Evolutionary conservation across 2,888 invertebrate genomes (phyloP).

Genomic region (Xanthorhoe spadicearia): DNA sequence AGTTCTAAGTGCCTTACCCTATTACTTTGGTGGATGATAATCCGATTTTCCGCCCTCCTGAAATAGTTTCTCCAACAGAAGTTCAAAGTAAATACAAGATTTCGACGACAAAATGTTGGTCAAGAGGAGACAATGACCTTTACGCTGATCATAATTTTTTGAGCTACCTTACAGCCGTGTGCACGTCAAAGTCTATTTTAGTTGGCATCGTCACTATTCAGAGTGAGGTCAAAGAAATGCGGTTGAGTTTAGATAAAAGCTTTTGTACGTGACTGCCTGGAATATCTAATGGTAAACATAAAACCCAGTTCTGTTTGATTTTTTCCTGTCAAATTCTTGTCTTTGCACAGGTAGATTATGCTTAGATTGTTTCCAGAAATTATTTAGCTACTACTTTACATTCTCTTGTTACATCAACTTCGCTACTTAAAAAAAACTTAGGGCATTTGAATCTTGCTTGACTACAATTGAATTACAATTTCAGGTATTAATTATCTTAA

Average conservation of each 20-base stretch:
- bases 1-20: not conserved
- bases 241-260: slow-evolving; percentile 68
- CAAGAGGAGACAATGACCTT: slow-evolving; percentile 67
- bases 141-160: slow-evolving; percentile 61
- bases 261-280: slow-evolving; percentile 58
- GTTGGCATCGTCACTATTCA: slow-evolving; percentile 56
- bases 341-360: not conserved
- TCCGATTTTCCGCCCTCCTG: not conserved
- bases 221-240: slow-evolving; percentile 68
- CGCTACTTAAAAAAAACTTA: no score
- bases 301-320: slow-evolving; percentile 49
- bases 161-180: slow-evolving; percentile 54
- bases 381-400: not conserved
- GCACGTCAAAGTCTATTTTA: slow-evolving; percentile 64
- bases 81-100: not conserved
- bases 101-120: slow-evolving; percentile 49
- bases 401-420: not conserved
- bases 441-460: no score
- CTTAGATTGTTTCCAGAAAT: not conserved
- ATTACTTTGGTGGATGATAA: not conserved
- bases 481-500: no score
- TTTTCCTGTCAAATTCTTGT: slow-evolving; percentile 11
- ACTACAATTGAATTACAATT: no score
- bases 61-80: not conserved
- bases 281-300: slow-evolving; percentile 49